A percentile compares a stretch with the other conserved stretches of the same genome.
These are phyloP conservation scores for Creontiades dilutus DNA, from an alignment of 2,888 invertebrate genomes.

Conservation along the genomic window DNA sequence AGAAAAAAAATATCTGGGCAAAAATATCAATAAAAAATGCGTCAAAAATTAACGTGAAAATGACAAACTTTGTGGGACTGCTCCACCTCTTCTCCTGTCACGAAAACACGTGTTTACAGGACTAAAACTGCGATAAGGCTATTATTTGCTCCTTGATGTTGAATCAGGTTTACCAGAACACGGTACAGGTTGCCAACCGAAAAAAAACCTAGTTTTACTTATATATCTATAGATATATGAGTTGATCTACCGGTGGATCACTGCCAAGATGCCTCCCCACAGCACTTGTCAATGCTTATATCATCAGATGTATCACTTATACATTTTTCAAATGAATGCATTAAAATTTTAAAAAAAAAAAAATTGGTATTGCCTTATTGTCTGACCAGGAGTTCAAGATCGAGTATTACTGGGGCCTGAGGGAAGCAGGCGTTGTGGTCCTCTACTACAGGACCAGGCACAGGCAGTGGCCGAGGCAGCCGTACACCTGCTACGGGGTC, in stretches of 20 bases:
- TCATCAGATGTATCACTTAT: no score
- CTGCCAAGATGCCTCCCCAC: neutral
- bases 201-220: neutral
- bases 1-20: neutral
- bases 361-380: no score
- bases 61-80: neutral
- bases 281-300: no score
- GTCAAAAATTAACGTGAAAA: neutral
- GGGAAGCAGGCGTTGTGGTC: neutral
- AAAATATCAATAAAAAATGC: no score
- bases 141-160: neutral
- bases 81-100: neutral
- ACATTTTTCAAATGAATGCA: no score
- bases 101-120: neutral
- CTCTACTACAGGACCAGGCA: neutral
- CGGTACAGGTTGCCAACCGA: neutral
- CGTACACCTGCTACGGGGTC: neutral
- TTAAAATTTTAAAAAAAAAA: no score
- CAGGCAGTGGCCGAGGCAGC: neutral
- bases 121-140: neutral
- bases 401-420: neutral
- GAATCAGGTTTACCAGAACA: neutral
- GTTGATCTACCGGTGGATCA: neutral
- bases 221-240: neutral
- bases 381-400: neutral